Percentiles rank a stretch among this genome's conserved stretches.
These are phyloP conservation scores for Saccopteryx bilineata DNA, from an alignment of 2,113 vertebrate species.

Conservation along the genomic window DNA sequence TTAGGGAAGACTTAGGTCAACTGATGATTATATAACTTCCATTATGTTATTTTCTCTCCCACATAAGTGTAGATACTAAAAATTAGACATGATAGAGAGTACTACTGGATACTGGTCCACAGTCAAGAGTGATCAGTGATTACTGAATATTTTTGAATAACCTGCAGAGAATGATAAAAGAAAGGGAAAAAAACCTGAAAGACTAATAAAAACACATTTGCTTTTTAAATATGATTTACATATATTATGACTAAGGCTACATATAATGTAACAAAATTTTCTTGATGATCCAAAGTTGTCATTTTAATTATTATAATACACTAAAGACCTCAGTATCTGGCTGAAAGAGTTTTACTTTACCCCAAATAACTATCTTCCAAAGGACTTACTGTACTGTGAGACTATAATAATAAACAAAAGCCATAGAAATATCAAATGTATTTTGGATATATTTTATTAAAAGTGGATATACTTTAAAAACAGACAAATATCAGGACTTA, in stretches of 20 bases:
- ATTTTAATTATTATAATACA: background rate
- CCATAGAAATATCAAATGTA: background rate
- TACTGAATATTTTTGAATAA: background rate
- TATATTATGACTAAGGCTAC: background rate
- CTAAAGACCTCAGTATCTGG: background rate
- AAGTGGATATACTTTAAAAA: constrained; percentile 5
- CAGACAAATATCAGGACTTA: background rate
- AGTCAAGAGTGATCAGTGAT: background rate
- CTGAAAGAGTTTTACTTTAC: background rate
- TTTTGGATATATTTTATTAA: background rate
- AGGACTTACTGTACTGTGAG: background rate
- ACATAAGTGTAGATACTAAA: background rate
- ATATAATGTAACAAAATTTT: background rate
- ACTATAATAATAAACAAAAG: background rate
- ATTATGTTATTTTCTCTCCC: background rate
- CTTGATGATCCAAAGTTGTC: background rate
- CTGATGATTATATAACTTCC: background rate
- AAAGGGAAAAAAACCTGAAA: constrained; percentile 4
- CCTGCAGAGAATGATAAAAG: background rate
- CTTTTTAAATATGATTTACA: background rate
- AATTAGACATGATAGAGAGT: background rate
- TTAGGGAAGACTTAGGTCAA: background rate
- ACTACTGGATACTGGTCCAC: background rate
- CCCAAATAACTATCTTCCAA: background rate
- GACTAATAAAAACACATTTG: background rate